phyloP scores from a whole-genome alignment of 2,113 vertebrate species.

The Corythornis vintsioides region DNA sequence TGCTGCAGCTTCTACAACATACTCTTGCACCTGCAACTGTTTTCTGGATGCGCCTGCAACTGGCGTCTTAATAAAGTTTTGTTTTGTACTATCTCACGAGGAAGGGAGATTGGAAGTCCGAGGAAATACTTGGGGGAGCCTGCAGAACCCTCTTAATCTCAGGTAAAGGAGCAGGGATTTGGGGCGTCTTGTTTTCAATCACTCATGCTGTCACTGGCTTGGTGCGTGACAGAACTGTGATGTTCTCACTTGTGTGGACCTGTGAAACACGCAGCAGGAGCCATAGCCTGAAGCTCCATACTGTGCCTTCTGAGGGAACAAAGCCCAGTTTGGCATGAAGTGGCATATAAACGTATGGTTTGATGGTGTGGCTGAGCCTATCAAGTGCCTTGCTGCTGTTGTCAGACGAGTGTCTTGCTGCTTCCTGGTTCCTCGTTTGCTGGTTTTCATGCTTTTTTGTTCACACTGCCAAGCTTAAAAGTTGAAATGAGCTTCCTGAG shows the following conservation, averaged over 20 bases:
- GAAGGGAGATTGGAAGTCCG: not conserved
- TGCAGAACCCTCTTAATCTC: not conserved
- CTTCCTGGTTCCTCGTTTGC: not conserved
- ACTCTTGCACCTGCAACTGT: not conserved
- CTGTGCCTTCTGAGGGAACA: not conserved
- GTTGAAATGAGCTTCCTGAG: not conserved
- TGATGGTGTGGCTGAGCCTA: not conserved
- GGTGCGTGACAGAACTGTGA: not conserved
- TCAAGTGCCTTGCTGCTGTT: not conserved
- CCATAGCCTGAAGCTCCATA: not conserved
- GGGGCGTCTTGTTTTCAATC: fast-evolving
- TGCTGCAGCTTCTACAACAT: not conserved
- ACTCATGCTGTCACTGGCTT: fast-evolving
- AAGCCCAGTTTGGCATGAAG: not conserved
- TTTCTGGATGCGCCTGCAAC: not conserved
- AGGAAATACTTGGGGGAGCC: not conserved
- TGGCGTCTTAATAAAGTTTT: not conserved
- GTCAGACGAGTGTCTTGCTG: not conserved
- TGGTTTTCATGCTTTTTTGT: not conserved
- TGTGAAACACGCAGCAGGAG: not conserved
- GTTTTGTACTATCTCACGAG: not conserved
- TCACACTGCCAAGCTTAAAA: not conserved
- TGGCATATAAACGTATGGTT: not conserved
- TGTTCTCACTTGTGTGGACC: fast-evolving
- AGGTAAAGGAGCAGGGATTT: not conserved